A percentile compares a stretch with the other conserved stretches of the same genome.
These are phyloP conservation scores for Bombus waltoni DNA, from an alignment of 1,140 invertebrate species.

Conservation along the genomic window DNA sequence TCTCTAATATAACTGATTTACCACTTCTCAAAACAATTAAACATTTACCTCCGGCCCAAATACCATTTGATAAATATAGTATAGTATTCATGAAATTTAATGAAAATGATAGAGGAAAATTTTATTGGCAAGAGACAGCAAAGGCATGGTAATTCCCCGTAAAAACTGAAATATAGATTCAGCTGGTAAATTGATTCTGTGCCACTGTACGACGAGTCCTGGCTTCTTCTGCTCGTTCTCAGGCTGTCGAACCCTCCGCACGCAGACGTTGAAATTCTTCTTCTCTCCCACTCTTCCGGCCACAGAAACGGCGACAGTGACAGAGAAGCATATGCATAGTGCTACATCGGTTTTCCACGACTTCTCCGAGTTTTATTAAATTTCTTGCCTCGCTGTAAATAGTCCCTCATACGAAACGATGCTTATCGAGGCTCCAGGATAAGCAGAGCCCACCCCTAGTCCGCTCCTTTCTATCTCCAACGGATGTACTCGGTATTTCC, in stretches of 20 bases:
- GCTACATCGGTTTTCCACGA: slow-evolving; percentile 5
- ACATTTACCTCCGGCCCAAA: background rate
- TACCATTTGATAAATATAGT: background rate
- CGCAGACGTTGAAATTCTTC: slow-evolving; percentile 35
- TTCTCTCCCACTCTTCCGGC: background rate
- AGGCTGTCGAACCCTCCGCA: slow-evolving; percentile 23
- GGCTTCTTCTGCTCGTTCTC: slow-evolving; percentile 4
- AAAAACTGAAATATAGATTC: slow-evolving; percentile 30
- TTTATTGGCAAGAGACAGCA: background rate
- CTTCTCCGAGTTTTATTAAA: slow-evolving; percentile 31
- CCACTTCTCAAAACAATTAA: background rate
- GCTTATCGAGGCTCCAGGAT: background rate
- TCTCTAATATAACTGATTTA: background rate
- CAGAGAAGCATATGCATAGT: background rate
- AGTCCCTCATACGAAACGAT: slow-evolving; percentile 4
- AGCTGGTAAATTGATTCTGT: slow-evolving; percentile 33
- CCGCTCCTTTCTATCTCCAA: background rate
- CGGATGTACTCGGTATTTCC: background rate
- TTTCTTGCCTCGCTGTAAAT: slow-evolving; percentile 23
- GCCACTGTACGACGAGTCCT: slow-evolving; percentile 1
- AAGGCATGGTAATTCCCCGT: background rate
- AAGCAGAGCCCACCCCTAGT: background rate
- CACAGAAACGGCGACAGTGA: background rate
- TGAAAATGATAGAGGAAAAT: background rate
- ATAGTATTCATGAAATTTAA: background rate